Conservation (phyloP, 2,888 invertebrate genomes). For the Onthophagus sagittarius region DNA sequence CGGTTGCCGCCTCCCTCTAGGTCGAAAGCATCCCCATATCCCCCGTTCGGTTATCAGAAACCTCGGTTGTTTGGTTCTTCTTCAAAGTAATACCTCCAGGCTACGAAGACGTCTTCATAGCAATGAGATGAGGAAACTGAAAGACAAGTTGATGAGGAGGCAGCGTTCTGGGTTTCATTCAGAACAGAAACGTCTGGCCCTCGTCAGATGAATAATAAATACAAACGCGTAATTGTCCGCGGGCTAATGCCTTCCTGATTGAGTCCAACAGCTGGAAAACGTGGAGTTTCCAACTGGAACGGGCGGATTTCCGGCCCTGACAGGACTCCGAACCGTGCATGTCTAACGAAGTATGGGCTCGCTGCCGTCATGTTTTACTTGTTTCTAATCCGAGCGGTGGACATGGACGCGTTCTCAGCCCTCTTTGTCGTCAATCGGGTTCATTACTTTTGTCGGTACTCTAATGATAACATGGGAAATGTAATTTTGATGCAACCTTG, state of each 20-base stretch:
- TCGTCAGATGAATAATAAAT: neutral
- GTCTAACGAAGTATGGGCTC: neutral
- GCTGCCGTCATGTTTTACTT: neutral
- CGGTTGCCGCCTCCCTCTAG: neutral
- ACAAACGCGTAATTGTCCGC: conserved; percentile 8
- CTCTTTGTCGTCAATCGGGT: neutral
- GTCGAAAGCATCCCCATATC: neutral
- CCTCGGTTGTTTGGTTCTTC: neutral
- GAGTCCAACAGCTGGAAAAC: neutral
- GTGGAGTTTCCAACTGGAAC: neutral
- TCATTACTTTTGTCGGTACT: neutral
- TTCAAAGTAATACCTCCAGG: neutral
- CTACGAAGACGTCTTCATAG: neutral
- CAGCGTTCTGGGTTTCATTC: neutral
- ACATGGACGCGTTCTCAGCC: neutral
- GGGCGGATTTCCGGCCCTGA: neutral
- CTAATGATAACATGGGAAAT: neutral
- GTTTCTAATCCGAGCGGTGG: neutral
- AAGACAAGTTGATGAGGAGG: neutral
- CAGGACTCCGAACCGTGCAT: neutral
- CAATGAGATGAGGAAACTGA: neutral
- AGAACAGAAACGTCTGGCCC: neutral
- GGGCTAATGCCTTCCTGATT: conserved; percentile 10
- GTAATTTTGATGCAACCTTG: neutral
- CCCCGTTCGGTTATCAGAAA: neutral